A percentile compares a stretch with the other conserved stretches of the same genome.
Evolutionary conservation across 2,797 vertebrate species (phyloP).

Genomic region (Trachops cirrhosus): DNA sequence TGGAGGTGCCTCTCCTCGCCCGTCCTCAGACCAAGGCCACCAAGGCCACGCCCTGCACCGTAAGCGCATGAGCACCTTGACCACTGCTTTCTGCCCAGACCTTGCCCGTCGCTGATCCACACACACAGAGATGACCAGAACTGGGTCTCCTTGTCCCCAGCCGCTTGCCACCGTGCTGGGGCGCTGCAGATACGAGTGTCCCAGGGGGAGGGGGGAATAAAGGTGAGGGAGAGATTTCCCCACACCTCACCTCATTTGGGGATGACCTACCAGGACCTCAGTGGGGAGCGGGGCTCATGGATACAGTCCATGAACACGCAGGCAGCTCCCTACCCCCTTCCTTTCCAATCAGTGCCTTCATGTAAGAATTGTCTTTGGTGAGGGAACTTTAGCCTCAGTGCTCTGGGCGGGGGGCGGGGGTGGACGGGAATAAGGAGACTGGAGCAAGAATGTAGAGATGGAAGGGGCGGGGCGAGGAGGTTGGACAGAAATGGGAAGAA

Average conservation of each 20-base stretch:
- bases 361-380: neutral
- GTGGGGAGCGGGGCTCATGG: neutral
- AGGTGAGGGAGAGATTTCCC: neutral
- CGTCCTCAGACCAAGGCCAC: neutral
- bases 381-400: neutral
- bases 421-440: neutral
- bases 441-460: neutral
- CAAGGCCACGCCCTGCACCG: neutral
- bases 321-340: neutral
- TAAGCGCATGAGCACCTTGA: neutral
- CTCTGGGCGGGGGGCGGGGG: neutral
- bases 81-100: neutral
- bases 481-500: slow-evolving; percentile 76
- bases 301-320: neutral
- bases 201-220: neutral
- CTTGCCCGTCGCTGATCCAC: neutral
- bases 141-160: neutral
- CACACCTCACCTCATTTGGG: neutral
- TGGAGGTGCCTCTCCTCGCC: neutral
- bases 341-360: neutral
- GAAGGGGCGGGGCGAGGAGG: slow-evolving; percentile 57
- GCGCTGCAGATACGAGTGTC: neutral
- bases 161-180: neutral
- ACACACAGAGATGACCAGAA: neutral
- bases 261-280: neutral